Base-by-base conservation (phyloP, 2,888 invertebrate species). In the Anthophora plumipes region DNA sequence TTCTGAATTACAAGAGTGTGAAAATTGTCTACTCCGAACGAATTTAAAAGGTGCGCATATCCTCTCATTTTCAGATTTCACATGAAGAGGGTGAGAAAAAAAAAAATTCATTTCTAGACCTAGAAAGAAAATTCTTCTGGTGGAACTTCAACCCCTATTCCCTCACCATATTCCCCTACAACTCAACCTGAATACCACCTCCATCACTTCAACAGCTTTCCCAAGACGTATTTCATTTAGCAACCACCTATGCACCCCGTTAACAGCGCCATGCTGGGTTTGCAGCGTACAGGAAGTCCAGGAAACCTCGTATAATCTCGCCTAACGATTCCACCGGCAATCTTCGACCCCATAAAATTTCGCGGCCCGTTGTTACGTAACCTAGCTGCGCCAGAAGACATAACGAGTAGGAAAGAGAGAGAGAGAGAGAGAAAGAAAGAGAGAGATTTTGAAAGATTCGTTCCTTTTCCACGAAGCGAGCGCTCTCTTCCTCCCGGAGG, bases 401-500 rank as follows among this genome's bases (percentile, higher is more conserved):
- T 17, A 17, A 57, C 31, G 57, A 31, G 31, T 3, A 4, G 4
- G 31, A 31, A 4, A 31, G 31, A 4, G 31, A 7, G 50, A 50
- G n/a, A 60, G 50, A 57, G 60, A 31, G 31, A 31, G 31, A 31
- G 31, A 31, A 4, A 31, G 31, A 4, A 4, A 7, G 50, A 50
- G n/a, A 60, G 50, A 57, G 60, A 71, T 55, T 73, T 71, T 70
- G 84, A 85, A 82, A 82, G 82, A 85, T 85, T 85, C 83, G 57
- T 77, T 75, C 52, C 71, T 68, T 75, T 83, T 83, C 61, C 70
- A 43, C 22, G 11, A 31, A 57, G 63, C 59, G 77, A 39, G 14
- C 39, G 14, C 61, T 55, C 72, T 82, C 77, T 57, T 64, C 80
- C 78, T 87, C 86, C 89, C 84, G 75, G 71, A 87, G 82, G 80